Conservation (phyloP, 2,113 vertebrate species). For the Cisticola juncidis region DNA sequence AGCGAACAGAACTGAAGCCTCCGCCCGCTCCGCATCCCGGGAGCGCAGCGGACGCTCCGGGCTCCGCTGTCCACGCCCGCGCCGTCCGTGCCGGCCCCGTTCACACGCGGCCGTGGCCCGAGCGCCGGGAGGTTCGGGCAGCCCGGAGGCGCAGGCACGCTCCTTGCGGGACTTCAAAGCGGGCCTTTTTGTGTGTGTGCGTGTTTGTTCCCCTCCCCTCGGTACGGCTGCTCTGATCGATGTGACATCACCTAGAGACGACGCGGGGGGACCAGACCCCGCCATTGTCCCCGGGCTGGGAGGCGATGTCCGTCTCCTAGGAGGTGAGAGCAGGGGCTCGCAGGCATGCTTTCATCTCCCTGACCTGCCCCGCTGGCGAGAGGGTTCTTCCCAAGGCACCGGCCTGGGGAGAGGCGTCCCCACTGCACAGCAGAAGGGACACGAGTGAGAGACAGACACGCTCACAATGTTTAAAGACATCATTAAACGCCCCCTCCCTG, state of each 20-base stretch:
- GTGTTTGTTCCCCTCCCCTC: constrained; percentile 76
- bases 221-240: constrained; percentile 82
- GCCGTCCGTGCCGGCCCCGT: too few relatives aligned
- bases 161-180: constrained; percentile 83
- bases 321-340: constrained; percentile 77
- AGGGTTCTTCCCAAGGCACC: constrained; percentile 54
- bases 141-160: constrained; percentile 74
- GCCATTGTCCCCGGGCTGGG: constrained; percentile 82
- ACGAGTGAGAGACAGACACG: constrained; percentile 56
- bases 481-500: neutral
- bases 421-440: constrained; percentile 65
- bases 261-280: constrained; percentile 73
- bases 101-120: neutral
- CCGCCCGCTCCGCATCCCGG: fast-evolving
- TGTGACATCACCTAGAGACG: constrained; percentile 81
- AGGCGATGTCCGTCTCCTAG: constrained; percentile 89
- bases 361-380: constrained; percentile 77
- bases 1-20: neutral
- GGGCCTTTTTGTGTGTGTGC: constrained; percentile 6
- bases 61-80: neutral
- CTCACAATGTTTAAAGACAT: constrained; percentile 35
- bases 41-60: fast-evolving
- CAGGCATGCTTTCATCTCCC: constrained; percentile 91
- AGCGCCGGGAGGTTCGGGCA: neutral
- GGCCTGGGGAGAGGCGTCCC: constrained; percentile 52